Conservation (phyloP, 1,140 invertebrate genomes). For the Tribolium madens region DNA sequence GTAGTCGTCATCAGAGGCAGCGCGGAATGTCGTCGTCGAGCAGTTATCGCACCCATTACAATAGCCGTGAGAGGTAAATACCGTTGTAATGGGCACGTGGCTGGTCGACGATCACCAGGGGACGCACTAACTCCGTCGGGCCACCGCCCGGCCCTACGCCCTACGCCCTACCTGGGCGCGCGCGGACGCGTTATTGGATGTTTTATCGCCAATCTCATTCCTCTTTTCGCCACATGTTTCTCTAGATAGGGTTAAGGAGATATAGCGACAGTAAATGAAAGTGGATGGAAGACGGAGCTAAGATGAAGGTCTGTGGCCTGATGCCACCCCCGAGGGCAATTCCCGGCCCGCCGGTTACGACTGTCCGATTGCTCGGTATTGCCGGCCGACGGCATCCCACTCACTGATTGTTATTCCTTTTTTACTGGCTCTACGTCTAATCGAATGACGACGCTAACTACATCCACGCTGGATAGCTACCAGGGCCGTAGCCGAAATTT, state of each 20-base stretch:
- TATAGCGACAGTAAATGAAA: conserved; percentile 58
- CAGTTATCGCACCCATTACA: conserved; percentile 58
- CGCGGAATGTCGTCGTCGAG: conserved; percentile 30
- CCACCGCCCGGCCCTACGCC: conserved; percentile 36
- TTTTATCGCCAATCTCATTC: conserved; percentile 54
- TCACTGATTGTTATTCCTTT: conserved; percentile 61
- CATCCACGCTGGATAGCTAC: not conserved
- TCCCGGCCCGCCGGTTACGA: conserved; percentile 57
- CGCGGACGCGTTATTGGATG: conserved; percentile 49
- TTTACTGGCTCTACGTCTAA: conserved; percentile 59
- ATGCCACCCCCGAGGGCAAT: conserved; percentile 59
- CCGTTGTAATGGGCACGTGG: conserved; percentile 58
- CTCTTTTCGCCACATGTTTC: conserved; percentile 51
- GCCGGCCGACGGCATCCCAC: conserved; percentile 42
- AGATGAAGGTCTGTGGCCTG: conserved; percentile 53
- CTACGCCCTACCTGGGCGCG: conserved; percentile 36
- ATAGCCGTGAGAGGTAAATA: conserved; percentile 54
- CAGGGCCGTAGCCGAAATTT: too few species aligned
- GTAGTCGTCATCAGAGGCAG: conserved; percentile 23
- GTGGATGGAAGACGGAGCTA: conserved; percentile 54
- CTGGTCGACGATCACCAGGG: conserved; percentile 54
- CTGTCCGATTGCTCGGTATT: conserved; percentile 58
- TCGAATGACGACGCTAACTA: conserved; percentile 55
- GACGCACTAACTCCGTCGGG: conserved; percentile 49
- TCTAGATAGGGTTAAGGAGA: conserved; percentile 51